Base-by-base conservation (phyloP, 2,113 vertebrate species). In the Solenodon paradoxus region DNA sequence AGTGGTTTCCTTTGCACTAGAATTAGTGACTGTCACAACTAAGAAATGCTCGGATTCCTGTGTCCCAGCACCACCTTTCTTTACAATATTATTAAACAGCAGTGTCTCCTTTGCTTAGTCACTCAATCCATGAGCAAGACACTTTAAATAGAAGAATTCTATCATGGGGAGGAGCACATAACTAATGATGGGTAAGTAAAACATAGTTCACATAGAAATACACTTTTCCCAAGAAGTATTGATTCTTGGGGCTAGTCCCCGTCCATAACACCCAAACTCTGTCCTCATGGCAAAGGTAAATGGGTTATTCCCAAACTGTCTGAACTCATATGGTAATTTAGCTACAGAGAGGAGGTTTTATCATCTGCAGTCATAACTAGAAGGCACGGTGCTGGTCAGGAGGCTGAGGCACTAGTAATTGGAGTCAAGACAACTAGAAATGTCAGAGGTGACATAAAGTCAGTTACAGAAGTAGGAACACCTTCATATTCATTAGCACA, bases 241-340 rank as follows among this genome's bases (percentile, higher is more conserved):
- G 24, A 20, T 64, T 79, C 22, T 7, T 26, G 24, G 40, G 10
- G 22, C 4, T 13, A 20, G 53, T 24, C 45, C 2, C 22, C 30
- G 11, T 40, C 7, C 7, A 22, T 42, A 32, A 57, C 1, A 40
- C 7, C 6, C 32, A 71, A 30, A 49, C 28, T 24, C 3, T 32
- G 20, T 45, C 26, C 35, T 42, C 3, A 51, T 1, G 7, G 2
- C 9, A 5, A 1, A 75, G 38, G 3, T 20, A 32, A 53, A 7
- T 9, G 1, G 9, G 0, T 45, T 74, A 3, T 7, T n/a, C 26
- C 24, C 35, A n/a, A 17, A 5, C 16, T n/a, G 7, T 4, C 5
- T 16, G 22, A 16, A 35, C 2, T 26, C 38, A 32, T 9, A 2
- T 32, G 55, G 1, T 7, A 28, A 17, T 16, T 15, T 0, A 24